Conservation (phyloP, 2,888 invertebrate species). For the Drosophila putrida region DNA sequence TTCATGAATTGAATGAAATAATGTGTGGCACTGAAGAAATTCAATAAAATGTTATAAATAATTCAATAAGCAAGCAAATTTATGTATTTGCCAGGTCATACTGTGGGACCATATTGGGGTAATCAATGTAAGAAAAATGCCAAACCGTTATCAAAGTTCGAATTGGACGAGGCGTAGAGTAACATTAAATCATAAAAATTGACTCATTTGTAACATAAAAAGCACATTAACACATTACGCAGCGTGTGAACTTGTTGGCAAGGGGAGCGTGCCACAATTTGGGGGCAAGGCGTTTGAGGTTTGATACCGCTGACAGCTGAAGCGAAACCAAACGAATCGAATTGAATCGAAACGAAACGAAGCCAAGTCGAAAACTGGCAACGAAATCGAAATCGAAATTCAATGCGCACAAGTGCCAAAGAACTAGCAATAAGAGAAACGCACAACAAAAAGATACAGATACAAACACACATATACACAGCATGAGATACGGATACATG, state of each 20-base stretch:
- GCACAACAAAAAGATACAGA: conserved; percentile 26
- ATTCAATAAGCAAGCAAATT: conserved; percentile 73
- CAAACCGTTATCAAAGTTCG: conserved; percentile 74
- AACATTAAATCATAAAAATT: conserved; percentile 84
- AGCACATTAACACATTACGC: conserved; percentile 83
- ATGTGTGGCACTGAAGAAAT: conserved; percentile 67
- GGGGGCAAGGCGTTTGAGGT: not conserved
- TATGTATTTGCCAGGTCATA: conserved; percentile 45
- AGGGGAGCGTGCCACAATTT: not conserved
- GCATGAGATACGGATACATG: conserved; percentile 35
- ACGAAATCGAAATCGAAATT: conserved; percentile 52
- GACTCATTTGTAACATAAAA: conserved; percentile 84
- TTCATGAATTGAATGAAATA: conserved; percentile 27
- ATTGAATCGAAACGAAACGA: conserved; percentile 25
- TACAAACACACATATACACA: conserved; percentile 24
- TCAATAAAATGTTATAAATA: conserved; percentile 77
- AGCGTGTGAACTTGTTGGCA: conserved; percentile 25
- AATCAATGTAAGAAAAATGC: conserved; percentile 71
- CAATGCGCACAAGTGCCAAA: conserved; percentile 47
- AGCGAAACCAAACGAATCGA: conserved; percentile 47
- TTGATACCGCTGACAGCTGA: conserved; percentile 63
- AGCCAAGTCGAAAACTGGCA: conserved; percentile 18
- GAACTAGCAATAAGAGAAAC: conserved; percentile 40
- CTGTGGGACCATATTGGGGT: conserved; percentile 28
- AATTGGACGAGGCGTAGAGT: conserved; percentile 46